Base-by-base conservation (phyloP, 2,797 vertebrate genomes). In the Pitangus sulphuratus region DNA sequence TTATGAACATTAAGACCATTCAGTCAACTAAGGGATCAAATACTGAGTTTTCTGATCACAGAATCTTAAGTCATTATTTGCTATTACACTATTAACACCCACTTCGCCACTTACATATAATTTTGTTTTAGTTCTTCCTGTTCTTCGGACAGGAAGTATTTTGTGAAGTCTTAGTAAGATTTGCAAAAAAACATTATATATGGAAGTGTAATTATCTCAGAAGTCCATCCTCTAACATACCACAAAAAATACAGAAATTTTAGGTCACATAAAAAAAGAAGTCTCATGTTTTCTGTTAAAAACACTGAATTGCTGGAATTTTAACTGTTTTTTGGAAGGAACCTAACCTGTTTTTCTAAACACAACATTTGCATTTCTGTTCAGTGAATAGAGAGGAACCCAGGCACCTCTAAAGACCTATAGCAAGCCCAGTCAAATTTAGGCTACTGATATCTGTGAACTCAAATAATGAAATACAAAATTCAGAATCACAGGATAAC, bases 401-500 rank as follows among this genome's bases (percentile, higher is more conserved):
- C 17, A 75, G 13, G 10, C 18, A 79, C 8, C 8, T 75, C 72
- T 31, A 7, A 62, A 64, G 9, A 57, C 51, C 40, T 42, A 20
- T 1, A 65, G 42, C 1, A 8, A 65, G 25, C 33, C 35, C 42
- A 70, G n/a, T 42, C 45, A 89, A 28, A 92, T 82, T 71, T 13
- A 78, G 15, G 12, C 8, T 69, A 39, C 15, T 24, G 10, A 14
- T 61, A 51, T 24, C 50, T 60, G 20, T 44, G 44, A 85, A 62
- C 20, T 47, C 8, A 14, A 16, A 3, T 25, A 47, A 50, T 0
- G 0, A 77, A 66, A 39, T n/a, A 50, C 5, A 62, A 61, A 82
- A 57, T 44, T 69, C 57, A 79, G 50, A 11, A 18, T 21, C 54
- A 25, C 47, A 72, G 35, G 31, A 61, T 33, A 39, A 28, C 35